These are phyloP conservation scores for Murina feae DNA, from an alignment of 2,113 vertebrate genomes.

Conservation along the genomic window DNA sequence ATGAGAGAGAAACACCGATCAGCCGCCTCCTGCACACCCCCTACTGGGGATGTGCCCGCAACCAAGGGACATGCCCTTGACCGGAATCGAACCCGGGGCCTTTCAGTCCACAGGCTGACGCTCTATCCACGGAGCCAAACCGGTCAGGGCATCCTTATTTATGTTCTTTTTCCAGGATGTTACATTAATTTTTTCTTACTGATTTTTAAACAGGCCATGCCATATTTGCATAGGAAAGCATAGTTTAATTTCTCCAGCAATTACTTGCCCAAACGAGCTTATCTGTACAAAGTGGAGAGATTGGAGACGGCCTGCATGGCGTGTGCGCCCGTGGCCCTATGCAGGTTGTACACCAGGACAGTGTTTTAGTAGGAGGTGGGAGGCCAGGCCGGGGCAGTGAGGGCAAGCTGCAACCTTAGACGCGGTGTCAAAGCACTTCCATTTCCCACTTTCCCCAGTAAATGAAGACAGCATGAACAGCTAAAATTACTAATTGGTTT, in stretches of 20 bases:
- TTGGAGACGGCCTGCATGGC: neutral
- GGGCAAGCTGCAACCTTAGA: conserved; percentile 30
- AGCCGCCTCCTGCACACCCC: too few species aligned
- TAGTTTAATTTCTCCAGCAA: neutral
- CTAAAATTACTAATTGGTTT: conserved; percentile 99
- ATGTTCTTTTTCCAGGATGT: neutral
- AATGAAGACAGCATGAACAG: conserved; percentile 90
- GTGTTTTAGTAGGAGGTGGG: conserved; percentile 7
- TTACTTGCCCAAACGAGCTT: neutral
- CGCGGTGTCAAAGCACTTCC: conserved; percentile 72
- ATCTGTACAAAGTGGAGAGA: neutral
- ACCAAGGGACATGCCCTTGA: too few species aligned
- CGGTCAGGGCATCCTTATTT: too few species aligned
- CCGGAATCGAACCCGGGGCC: too few species aligned
- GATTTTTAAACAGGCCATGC: neutral
- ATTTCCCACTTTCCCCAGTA: conserved; percentile 78
- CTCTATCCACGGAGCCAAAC: too few species aligned
- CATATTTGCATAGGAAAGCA: neutral
- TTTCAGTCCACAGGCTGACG: too few species aligned
- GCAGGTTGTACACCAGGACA: conserved; percentile 56
- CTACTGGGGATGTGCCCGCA: too few species aligned
- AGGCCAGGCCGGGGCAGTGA: neutral
- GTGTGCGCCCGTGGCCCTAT: neutral
- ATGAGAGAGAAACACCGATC: too few species aligned
- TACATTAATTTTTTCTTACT: neutral